Evolutionary conservation across 2,888 invertebrate species (phyloP), one percentile per base, ranked within the genome.

Genomic region (Caenorhabditis afra): DNA sequence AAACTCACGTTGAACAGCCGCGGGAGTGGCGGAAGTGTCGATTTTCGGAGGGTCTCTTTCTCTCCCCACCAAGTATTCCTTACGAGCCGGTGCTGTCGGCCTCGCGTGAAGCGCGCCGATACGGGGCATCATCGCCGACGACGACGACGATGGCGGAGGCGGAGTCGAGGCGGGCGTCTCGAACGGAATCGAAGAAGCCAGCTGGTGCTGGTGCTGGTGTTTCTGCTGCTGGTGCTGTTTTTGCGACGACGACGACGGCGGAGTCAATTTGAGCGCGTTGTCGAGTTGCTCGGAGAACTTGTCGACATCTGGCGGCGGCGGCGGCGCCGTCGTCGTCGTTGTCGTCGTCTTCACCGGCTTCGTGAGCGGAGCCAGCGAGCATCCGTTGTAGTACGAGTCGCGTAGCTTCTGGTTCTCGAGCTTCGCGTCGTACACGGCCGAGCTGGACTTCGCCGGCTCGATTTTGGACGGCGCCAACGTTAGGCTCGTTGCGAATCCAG

Each of bases 261-360:
- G 53, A 35, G 35, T 37, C 35, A 68, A 37, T 35, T 71, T 71
- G n/a, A 71, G 22, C 7, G 64, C 71, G 18, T 71, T 71, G 18
- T 71, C 64, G 29, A 71, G 20, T 16, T 71, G 55, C 49, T 71
- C 71, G 14, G 71, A 71, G 57, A 62, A 71, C 39, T 71, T 71
- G 50, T 71, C 64, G 18, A 49, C 16, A 14, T 59, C 68, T 14
- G 58, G 41, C 1, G 67, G 41, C 12, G 37, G 3, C 18, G n/a
- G 22, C 37, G 11, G 35, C 11, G 11, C 41, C 12, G 39, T 23
- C 11, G 23, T 23, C 52, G 11, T 39, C 37, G 5, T 16, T n/a
- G 39, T 23, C 11, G 23, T 23, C 52, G 11, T 39, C 37, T 16
- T 16, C 1, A 18, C n/a, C 14, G 29, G 11, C 29, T 29, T 29